Evolutionary conservation across 2,797 vertebrate genomes (phyloP).

Genomic region (Gallinago nigripennis): DNA sequence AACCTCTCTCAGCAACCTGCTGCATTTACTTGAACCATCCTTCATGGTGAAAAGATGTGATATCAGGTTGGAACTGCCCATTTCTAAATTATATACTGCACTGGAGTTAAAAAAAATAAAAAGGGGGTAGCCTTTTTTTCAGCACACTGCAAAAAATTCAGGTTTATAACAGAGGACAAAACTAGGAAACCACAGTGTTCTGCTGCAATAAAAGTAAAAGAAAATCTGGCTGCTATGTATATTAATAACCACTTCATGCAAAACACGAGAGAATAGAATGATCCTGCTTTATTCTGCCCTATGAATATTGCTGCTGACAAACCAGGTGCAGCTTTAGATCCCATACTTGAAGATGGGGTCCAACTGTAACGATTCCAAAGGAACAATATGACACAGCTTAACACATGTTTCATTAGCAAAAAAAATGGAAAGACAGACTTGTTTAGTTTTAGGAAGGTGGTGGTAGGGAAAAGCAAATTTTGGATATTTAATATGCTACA

Average conservation of each 20-base stretch:
- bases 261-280: not conserved
- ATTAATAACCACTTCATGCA: not conserved
- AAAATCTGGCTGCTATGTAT: not conserved
- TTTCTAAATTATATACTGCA: not conserved
- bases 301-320: not conserved
- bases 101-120: not conserved
- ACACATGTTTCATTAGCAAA: not conserved
- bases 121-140: too few species aligned
- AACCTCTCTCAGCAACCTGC: not conserved
- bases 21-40: not conserved
- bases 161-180: not conserved
- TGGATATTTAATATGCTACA: not conserved
- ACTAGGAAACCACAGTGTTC: not conserved
- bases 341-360: not conserved
- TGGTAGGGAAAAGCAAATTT: not conserved
- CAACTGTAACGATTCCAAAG: not conserved
- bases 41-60: not conserved
- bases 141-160: not conserved
- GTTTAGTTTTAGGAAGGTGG: not conserved
- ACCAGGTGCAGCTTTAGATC: not conserved
- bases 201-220: not conserved
- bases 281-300: not conserved
- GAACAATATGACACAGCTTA: not conserved
- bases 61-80: not conserved
- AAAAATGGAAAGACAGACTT: not conserved